Evolutionary conservation across 2,797 vertebrate genomes (phyloP).

Genomic region (Spinus pinus): DNA sequence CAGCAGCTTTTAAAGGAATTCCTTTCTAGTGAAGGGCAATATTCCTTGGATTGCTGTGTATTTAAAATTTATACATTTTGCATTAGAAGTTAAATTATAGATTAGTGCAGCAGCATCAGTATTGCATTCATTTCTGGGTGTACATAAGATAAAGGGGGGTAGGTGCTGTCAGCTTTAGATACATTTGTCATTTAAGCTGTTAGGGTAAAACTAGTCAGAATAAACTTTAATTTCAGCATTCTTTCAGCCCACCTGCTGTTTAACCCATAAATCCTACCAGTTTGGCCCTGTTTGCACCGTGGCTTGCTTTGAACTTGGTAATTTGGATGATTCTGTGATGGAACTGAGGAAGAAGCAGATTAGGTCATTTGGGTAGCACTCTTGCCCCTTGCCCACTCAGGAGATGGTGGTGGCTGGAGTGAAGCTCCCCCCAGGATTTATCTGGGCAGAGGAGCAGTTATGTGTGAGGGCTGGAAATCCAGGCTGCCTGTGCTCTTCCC

Average conservation of each 20-base stretch:
- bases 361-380: not conserved
- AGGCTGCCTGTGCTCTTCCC: not conserved
- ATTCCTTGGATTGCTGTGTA: not conserved
- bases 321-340: not conserved
- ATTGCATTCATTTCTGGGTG: not conserved
- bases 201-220: not conserved
- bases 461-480: not conserved
- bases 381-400: rapidly evolving
- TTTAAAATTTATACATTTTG: not conserved
- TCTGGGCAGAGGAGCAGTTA: not conserved
- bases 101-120: not conserved
- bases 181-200: not conserved
- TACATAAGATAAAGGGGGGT: not conserved
- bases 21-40: not conserved
- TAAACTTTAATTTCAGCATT: not conserved
- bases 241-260: not conserved
- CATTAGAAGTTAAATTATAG: not conserved
- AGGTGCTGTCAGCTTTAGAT: not conserved
- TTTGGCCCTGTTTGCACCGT: not conserved
- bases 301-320: not conserved
- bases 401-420: not conserved
- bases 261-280: not conserved
- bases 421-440: not conserved
- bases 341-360: not conserved
- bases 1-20: not conserved